Evolutionary conservation across 2,113 vertebrate species (phyloP), one percentile per base, ranked within the genome.

Genomic region (Myrmecophaga tridactyla): DNA sequence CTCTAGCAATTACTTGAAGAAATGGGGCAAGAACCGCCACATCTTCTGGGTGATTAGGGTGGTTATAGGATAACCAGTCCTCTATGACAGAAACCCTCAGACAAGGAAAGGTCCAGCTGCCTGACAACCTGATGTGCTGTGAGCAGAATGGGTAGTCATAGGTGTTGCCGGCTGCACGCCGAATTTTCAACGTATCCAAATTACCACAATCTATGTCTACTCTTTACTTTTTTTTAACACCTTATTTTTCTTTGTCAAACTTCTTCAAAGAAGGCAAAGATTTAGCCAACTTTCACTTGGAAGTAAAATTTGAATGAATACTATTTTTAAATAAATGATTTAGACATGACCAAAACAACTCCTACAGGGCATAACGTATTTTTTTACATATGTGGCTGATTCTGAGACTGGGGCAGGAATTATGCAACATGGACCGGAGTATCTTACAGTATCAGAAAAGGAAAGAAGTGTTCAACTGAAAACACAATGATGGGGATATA

Each of bases 261-360:
- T 60, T 83, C 84, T 87, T 89, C 81, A 77, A 87, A 43, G 31
- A 67, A 92, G 73, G 48, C 73, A 89, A 90, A 76, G 51, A 86
- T 31, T 77, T 51, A 63, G 46, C 69, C 73, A 72, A 73, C 21
- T 65, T 62, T 81, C 4, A 39, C 58, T 72, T 53, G 18, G 25
- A 89, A 75, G 63, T 69, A 82, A 80, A 86, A 90, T 18, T 41
- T 88, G 65, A 86, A 89, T 43, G 87, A 92, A 78, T 96, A 89
- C 48, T 76, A 34, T 56, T 95, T 96, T 48, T 48, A 82, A 96
- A 75, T 70, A 90, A 90, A 78, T 58, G 34, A 73, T 63, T 69
- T 1, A 85, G 69, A 51, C 41, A 51, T 5, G 20, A 51, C 75
- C 20, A 76, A 77, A 86, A 60, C 14, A 65, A 63, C 60, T 90